Evolutionary conservation across 2,113 vertebrate genomes (phyloP).

Genomic region (Vulpes ferrilata): DNA sequence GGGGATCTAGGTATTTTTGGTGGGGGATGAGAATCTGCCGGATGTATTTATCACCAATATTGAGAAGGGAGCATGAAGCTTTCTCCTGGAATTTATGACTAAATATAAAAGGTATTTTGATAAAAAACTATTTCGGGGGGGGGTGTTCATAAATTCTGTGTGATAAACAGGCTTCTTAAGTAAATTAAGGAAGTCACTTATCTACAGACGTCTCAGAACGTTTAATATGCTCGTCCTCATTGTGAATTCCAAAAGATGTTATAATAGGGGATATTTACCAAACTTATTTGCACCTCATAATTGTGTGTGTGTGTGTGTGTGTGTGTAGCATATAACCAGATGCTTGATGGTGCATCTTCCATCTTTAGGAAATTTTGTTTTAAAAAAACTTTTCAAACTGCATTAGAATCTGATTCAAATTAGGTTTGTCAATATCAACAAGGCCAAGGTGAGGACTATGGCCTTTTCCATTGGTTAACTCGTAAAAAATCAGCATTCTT

Average conservation of each 20-base stretch:
- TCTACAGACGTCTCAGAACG: background rate
- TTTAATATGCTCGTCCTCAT: conserved; percentile 5
- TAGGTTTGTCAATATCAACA: conserved; percentile 32
- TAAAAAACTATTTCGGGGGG: background rate
- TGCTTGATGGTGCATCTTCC: background rate
- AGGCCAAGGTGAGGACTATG: background rate
- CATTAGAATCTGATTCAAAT: conserved; percentile 10
- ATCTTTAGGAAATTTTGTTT: conserved; percentile 31
- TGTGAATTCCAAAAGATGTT: conserved; percentile 1
- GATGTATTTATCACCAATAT: background rate
- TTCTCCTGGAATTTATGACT: background rate
- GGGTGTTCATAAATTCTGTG: background rate
- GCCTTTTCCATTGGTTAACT: background rate
- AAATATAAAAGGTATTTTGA: background rate
- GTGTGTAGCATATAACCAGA: background rate
- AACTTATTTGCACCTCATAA: background rate
- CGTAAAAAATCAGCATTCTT: background rate
- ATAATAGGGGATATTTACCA: background rate
- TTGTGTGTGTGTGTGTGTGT: too few relatives aligned
- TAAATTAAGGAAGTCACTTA: conserved; percentile 2
- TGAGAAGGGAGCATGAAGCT: background rate
- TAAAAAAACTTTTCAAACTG: background rate
- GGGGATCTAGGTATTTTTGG: background rate
- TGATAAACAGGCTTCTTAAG: background rate
- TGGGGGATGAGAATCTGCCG: background rate